Percentiles rank a stretch among this genome's conserved stretches.
These are phyloP conservation scores for Agrenia bidenticulata DNA, from an alignment of 2,888 invertebrate genomes.

Conservation along the genomic window DNA sequence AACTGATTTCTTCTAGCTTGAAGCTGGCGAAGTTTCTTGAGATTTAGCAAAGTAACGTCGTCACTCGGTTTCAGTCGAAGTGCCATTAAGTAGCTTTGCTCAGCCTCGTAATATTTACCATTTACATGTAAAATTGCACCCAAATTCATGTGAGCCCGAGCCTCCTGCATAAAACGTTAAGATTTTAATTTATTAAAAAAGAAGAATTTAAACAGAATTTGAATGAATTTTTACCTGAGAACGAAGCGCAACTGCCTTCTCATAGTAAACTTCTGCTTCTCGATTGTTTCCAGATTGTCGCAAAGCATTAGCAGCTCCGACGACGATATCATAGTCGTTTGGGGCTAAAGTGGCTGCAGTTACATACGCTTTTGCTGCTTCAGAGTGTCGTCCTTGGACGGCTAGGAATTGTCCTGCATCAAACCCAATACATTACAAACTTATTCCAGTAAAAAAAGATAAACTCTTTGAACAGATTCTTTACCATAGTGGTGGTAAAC, in stretches of 20 bases:
- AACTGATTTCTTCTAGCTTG: slow-evolving; percentile 44
- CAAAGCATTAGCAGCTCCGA: slow-evolving; percentile 84
- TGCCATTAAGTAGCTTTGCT: slow-evolving; percentile 80
- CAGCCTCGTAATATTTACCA: slow-evolving; percentile 84
- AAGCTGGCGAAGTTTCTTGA: slow-evolving; percentile 71
- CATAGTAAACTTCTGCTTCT: slow-evolving; percentile 85
- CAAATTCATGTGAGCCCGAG: slow-evolving; percentile 87
- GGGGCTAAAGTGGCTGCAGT: slow-evolving; percentile 76
- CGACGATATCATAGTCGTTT: slow-evolving; percentile 77
- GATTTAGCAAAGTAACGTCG: slow-evolving; percentile 81
- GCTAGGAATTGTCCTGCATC: slow-evolving; percentile 80
- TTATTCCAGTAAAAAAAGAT: too few relatives aligned
- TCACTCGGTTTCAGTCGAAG: slow-evolving; percentile 84
- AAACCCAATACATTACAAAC: too few relatives aligned
- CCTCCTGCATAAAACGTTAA: slow-evolving; percentile 68
- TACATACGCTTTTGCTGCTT: slow-evolving; percentile 78
- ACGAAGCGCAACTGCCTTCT: slow-evolving; percentile 68
- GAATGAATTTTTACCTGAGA: slow-evolving; percentile 67
- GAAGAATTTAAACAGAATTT: too few relatives aligned
- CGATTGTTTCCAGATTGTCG: slow-evolving; percentile 76
- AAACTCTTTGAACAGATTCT: too few relatives aligned
- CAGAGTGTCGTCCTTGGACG: slow-evolving; percentile 73
- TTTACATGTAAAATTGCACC: slow-evolving; percentile 93
- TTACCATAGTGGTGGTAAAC: slow-evolving; percentile 89
- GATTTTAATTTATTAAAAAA: too few relatives aligned